Base-by-base conservation (phyloP, 2,888 invertebrate genomes). In the Cacoxenus indagator region DNA sequence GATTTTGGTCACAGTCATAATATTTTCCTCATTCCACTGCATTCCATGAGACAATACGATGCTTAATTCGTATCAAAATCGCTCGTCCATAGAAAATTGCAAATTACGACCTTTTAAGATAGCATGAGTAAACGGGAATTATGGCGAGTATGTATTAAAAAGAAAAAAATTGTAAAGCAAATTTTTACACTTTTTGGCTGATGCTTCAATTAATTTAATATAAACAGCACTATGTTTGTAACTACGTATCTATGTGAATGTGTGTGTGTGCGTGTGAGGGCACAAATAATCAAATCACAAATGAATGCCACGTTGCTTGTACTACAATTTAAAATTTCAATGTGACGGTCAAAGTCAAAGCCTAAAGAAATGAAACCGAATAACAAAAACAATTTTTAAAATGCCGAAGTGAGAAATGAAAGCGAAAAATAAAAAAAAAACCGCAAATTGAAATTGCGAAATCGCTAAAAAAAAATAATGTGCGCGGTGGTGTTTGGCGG, bases 271-370 rank as follows among this genome's bases (percentile, higher is more conserved):
- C 6, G 43, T 61, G 14, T 55, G 6, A 14, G 57, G 8, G 57
- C 31, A 11, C 59, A 37, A 37, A 37, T 14, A 37, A 37, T 37
- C 9, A 61, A 31, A 37, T 19, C 31, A 17, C 8, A 61, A 37
- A 17, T 22, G 22, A 55, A 11, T 26, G 26, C 55, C 55, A 55
- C 55, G 5, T 31, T 26, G 51, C 37, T 51, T 22, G 31, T 22
- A 46, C 24, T 57, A 46, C 57, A 66, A 66, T 66, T 66, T 57
- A 54, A 57, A 57, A 67, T 67, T 67, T 67, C 66, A 67, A 67
- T 67, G 66, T 67, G 66, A 67, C 57, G 66, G 66, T 67, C 66
- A 67, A 67, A 67, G 66, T 67, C 66, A 67, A 31, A 24, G 17
- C 54, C 22, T 3, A 45, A n/a, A 17, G 24, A 51, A 61, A 14